Evolutionary conservation across 1,140 invertebrate genomes (phyloP).

Genomic region (Papilio polyxenes): DNA sequence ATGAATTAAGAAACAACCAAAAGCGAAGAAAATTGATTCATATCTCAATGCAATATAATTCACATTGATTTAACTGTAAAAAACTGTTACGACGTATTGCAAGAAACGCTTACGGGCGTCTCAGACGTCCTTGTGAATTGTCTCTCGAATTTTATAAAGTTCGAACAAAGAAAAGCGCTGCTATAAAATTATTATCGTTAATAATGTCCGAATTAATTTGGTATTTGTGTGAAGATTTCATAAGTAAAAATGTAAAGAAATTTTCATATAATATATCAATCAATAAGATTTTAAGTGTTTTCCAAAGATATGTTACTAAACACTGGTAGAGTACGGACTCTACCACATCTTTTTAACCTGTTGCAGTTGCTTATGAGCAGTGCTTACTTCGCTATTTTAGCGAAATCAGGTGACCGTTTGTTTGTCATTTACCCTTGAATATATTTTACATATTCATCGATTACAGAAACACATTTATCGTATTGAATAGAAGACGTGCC

Average conservation of each 20-base stretch:
- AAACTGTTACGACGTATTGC: conserved; percentile 49
- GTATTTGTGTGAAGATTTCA: not conserved
- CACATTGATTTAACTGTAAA: conserved; percentile 43
- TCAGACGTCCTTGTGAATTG: conserved; percentile 60
- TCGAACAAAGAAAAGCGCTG: conserved; percentile 58
- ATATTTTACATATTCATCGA: not conserved
- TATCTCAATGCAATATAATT: conserved; percentile 43
- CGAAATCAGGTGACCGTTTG: not conserved
- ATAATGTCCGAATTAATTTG: conserved; percentile 40
- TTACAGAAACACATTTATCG: not conserved
- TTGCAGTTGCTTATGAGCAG: not conserved
- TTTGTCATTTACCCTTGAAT: too few relatives aligned
- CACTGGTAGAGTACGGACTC: not conserved
- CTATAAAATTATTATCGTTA: conserved; percentile 47
- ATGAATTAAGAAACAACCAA: conserved; percentile 5
- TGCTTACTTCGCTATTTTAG: not conserved
- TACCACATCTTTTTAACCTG: too few relatives aligned
- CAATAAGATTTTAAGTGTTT: too few relatives aligned
- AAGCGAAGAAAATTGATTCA: conserved; percentile 39
- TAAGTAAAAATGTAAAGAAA: not conserved
- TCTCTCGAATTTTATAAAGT: conserved; percentile 69
- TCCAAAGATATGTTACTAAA: not conserved
- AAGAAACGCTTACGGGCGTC: conserved; percentile 40
- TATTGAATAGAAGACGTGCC: not conserved
- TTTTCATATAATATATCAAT: not conserved